These are phyloP conservation scores for Ispidina lecontei DNA, from an alignment of 2,797 vertebrate species.

Conservation along the genomic window DNA sequence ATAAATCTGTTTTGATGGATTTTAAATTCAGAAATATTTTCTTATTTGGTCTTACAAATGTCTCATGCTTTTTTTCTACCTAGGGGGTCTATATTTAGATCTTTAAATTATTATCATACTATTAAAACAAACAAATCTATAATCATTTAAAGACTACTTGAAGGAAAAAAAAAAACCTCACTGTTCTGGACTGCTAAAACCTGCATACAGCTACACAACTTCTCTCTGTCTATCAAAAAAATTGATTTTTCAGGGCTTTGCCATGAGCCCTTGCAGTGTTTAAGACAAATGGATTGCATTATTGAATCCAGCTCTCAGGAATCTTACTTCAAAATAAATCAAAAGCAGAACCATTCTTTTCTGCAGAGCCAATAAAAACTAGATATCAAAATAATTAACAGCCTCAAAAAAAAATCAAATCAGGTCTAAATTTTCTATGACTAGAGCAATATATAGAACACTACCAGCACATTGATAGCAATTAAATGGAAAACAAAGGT, in stretches of 20 bases:
- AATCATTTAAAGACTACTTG: neutral
- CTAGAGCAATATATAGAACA: neutral
- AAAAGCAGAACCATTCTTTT: conserved; percentile 26
- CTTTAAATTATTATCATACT: neutral
- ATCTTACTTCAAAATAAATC: conserved; percentile 42
- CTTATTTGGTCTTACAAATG: neutral
- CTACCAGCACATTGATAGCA: neutral
- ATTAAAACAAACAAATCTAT: neutral
- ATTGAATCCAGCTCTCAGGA: conserved; percentile 34
- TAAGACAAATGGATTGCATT: conserved; percentile 50
- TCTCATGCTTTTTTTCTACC: neutral
- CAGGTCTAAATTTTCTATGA: neutral
- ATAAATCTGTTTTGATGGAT: neutral
- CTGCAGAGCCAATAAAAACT: neutral
- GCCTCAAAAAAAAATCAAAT: neutral
- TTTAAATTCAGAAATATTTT: neutral
- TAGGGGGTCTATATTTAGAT: neutral
- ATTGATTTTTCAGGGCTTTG: conserved; percentile 45
- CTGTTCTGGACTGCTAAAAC: neutral
- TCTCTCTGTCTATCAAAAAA: conserved; percentile 4
- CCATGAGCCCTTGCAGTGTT: conserved; percentile 16
- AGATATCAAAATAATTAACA: conserved; percentile 28
- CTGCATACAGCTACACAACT: neutral
- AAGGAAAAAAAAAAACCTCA: neutral
- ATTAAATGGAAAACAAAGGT: neutral